Base-by-base conservation (phyloP, 2,113 vertebrate species). In the Rynchops niger region DNA sequence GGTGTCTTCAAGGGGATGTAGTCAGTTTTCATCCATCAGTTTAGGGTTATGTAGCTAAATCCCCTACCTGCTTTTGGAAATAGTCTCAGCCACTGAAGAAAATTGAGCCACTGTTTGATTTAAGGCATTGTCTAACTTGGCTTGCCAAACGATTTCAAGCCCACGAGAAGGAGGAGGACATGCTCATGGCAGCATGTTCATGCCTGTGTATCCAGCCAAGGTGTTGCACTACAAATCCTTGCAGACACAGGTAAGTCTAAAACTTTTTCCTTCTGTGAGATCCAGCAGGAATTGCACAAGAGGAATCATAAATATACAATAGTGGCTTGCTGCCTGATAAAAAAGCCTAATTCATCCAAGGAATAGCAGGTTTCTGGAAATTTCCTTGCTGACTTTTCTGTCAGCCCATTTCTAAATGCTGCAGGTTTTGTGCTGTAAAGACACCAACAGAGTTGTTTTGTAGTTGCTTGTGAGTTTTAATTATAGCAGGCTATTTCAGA, bases 261-360 rank as follows among this genome's bases (percentile, higher is more conserved):
- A 90, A 76, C 13, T 92, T 93, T 92, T 47, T 85, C 47, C 53
- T 94, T 96, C 79, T 42, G 11, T 53, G 45, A 77, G 50, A 82
- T 87, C 82, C 93, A 96, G 85, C 62, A 79, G 72, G 79, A 98
- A 79, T 25, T 50, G 90, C 74, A 72, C 59, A 93, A 61, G 47
- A 58, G 45, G 58, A 97, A 92, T 94, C 89, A 90, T 96, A 96
- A 98, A 97, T 93, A 95, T 45, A 90, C 25, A 14, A 78, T 62
- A 90, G 56, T 66, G 19, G 12, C 34, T 94, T 87, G 29, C 82
- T 84, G 49, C 36, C 80, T 53, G 18, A 86, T 53, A 88, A 56
- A 96, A 95, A 91, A 38, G 25, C 32, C 34, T 93, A 76, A 62
- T 94, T 97, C 91, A 96, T 96, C 56, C 65, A 93, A 78, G 72